Evolutionary conservation across 2,888 invertebrate genomes (phyloP), one percentile per base, ranked within the genome.

Genomic region (Timandra comae): DNA sequence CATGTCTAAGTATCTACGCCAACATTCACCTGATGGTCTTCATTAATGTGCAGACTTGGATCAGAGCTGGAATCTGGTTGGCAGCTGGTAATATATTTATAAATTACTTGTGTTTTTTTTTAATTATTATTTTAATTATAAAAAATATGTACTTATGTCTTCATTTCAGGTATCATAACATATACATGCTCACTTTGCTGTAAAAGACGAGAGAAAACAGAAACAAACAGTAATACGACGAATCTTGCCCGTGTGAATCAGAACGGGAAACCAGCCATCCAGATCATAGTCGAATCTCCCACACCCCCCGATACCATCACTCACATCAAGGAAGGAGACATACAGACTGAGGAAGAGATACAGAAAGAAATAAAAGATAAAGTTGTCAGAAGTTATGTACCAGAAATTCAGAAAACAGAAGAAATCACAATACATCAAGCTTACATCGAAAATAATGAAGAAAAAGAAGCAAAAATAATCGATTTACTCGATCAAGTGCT

Each of bases 21-120:
- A 97, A 97, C 63, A 87, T 95, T 33, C 94, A 95, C 64, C 80
- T 97, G 11, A 95, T 97, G 95, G 78, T 94, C 34, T 90, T 94
- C 71, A 80, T 97, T 48, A 92, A 93, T 46, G 52, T 71, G 0
- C 84, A 88, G 43, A 96, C 96, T 0, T 97, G 97, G 96, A 82
- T 95, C n/a, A 78, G 95, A 46, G 93, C 96, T 61, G 81, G 79
- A 2, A 79, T 94, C 16, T 97, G 96, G 96, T 90, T 96, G 84
- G 63, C 71, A 7, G 73, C 95, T 43, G 96, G 96, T 93, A 73
- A 86, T 58, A 29, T 31, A 30, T 27, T 16, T 16, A 16, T 5
- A 3, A 16, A 16, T n/a, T n/a, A n/a, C n/a, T n/a, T n/a, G n/a
- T n/a, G n/a, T n/a, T n/a, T n/a, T n/a, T n/a, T n/a, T n/a, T n/a